Evolutionary conservation across 2,888 invertebrate genomes (phyloP), one percentile per base, ranked within the genome.

Genomic region (Ectemnius cavifrons): DNA sequence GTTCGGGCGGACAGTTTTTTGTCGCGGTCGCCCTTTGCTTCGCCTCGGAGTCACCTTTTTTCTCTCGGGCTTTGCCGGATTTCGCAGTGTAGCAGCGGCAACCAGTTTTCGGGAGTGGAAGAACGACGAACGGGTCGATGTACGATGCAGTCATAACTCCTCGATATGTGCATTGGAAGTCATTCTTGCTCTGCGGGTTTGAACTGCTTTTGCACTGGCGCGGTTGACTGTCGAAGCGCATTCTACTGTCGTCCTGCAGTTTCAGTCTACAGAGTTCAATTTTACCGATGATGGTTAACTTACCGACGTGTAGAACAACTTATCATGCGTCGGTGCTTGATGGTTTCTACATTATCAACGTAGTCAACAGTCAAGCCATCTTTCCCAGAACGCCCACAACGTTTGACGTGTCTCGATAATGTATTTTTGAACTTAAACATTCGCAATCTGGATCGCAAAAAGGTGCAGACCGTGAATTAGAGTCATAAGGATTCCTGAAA

Each of bases 101-200:
- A 88, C 87, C 86, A 88, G 88, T 89, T 89, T 86, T 81, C 83
- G 82, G 73, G 73, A 77, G 80, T 78, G 75, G 73, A 73, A 71
- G 77, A 74, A 75, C 76, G 81, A 52, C 14, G 52, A 79, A 62
- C 72, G 85, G 88, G 88, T 88, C 88, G 88, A 85, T 85, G 88
- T 85, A 88, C 88, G 86, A 83, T 80, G 84, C 80, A 84, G 84
- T 87, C 85, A 84, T 88, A 87, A 88, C 81, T 88, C 86, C 84
- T 77, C 81, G 85, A 37, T 84, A 83, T 82, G 77, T 84, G 79
- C 82, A 87, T 85, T 83, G 83, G 76, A 79, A 84, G 77, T 83
- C 77, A 73, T 77, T 68, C 64, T 23, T 69, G 60, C 67, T 23
- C 45, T 59, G 37, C 27, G 72, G 63, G 14, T 18, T 56, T 8